Evolutionary conservation across 2,888 invertebrate species (phyloP).

Genomic region (Mellilla xanthometata): DNA sequence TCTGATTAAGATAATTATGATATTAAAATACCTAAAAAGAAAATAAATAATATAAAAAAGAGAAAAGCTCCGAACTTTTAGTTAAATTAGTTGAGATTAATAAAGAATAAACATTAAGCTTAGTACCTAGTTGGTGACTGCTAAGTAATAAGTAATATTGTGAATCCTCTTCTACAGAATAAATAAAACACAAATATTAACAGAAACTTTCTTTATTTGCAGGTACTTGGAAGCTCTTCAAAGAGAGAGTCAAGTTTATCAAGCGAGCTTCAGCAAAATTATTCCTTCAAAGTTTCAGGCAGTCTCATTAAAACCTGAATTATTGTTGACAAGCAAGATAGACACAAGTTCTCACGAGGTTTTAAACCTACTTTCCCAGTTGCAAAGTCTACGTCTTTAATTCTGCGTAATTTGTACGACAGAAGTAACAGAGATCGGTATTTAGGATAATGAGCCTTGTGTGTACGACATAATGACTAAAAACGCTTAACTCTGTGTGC

Average conservation of each 20-base stretch:
- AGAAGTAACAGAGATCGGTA: background rate
- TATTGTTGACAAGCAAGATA: constrained; percentile 17
- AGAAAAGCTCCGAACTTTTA: too few relatives aligned
- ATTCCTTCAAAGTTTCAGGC: constrained; percentile 3
- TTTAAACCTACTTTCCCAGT: too few relatives aligned
- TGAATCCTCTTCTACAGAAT: too few relatives aligned
- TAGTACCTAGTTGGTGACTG: too few relatives aligned
- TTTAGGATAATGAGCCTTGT: constrained; percentile 5
- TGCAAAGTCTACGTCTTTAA: too few relatives aligned
- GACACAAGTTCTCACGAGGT: background rate
- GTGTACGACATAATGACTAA: background rate
- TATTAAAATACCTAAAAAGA: too few relatives aligned
- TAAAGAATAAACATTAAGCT: too few relatives aligned
- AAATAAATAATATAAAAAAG: too few relatives aligned
- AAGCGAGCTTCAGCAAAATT: constrained; percentile 3
- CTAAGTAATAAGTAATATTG: too few relatives aligned
- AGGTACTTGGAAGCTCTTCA: constrained; percentile 6
- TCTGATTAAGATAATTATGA: too few relatives aligned
- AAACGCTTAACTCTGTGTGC: background rate
- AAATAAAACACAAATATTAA: background rate
- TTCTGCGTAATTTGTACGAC: too few relatives aligned
- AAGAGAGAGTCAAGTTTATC: constrained; percentile 3
- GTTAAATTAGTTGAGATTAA: too few relatives aligned
- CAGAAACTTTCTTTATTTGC: constrained; percentile 6
- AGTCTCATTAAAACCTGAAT: constrained; percentile 6